phyloP scores from a whole-genome alignment of 2,888 invertebrate genomes.

The Brachycybe producta region DNA sequence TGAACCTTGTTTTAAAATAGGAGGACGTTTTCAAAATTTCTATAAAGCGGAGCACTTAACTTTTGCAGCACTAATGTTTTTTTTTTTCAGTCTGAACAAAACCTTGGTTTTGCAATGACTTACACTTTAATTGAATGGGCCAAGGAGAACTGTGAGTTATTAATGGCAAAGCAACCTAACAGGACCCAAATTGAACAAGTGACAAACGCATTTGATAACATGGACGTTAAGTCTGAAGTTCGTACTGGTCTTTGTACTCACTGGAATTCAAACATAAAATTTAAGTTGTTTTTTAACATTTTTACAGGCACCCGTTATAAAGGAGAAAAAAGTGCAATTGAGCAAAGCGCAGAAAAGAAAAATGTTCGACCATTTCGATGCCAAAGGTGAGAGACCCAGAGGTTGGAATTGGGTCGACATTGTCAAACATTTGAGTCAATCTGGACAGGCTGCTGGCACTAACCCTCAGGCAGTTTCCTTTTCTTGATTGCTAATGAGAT shows the following conservation, averaged over 20 bases:
- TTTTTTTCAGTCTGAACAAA: constrained; percentile 49
- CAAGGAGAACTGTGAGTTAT: constrained; percentile 61
- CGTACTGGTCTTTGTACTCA: neutral
- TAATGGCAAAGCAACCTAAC: constrained; percentile 59
- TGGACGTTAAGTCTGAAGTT: constrained; percentile 26
- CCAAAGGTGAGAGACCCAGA: constrained; percentile 67
- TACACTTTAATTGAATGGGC: constrained; percentile 83
- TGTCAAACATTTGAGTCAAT: constrained; percentile 86
- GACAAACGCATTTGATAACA: constrained; percentile 42
- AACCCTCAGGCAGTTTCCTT: too few species aligned
- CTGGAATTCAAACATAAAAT: neutral
- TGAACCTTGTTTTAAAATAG: too few species aligned
- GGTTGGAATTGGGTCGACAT: constrained; percentile 95
- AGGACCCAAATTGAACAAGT: constrained; percentile 30
- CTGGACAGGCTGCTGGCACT: too few species aligned
- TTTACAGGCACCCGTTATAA: constrained; percentile 16
- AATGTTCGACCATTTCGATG: constrained; percentile 71
- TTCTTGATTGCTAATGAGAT: too few species aligned
- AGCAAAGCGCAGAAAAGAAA: constrained; percentile 83
- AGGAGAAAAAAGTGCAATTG: constrained; percentile 51
- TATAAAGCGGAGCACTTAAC: too few species aligned
- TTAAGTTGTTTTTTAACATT: neutral
- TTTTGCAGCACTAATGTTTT: constrained; percentile 29
- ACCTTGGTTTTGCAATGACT: constrained; percentile 84
- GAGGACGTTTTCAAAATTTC: too few species aligned